Evolutionary conservation across 2,113 vertebrate genomes (phyloP).

Genomic region (Halcyon malimbica): DNA sequence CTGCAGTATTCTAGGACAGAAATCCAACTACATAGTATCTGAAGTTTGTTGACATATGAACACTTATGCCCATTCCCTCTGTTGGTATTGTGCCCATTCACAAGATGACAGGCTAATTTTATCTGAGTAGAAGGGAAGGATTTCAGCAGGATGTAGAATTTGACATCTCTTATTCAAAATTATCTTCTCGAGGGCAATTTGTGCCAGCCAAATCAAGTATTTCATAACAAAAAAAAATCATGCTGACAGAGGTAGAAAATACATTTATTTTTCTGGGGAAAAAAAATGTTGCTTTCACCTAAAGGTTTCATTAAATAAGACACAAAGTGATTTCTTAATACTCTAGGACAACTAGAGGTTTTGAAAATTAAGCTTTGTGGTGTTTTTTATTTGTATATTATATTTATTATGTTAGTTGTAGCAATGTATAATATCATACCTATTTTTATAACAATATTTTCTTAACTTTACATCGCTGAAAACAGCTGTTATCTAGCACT

Average conservation of each 20-base stretch:
- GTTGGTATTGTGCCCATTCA: not conserved
- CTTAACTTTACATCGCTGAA: not conserved
- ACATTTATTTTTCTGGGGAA: not conserved
- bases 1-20: not conserved
- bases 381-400: not conserved
- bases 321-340: not conserved
- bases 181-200: not conserved
- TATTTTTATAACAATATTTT: not conserved
- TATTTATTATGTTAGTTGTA: not conserved
- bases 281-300: not conserved
- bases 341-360: not conserved
- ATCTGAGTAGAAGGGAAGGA: not conserved
- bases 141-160: slow-evolving; percentile 29
- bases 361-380: not conserved
- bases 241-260: not conserved
- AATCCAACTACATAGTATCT: not conserved
- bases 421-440: not conserved
- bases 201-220: not conserved
- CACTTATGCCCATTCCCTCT: not conserved
- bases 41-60: not conserved
- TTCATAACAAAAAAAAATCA: not conserved
- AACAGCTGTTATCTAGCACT: not conserved
- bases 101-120: not conserved
- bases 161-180: slow-evolving; percentile 1
- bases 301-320: not conserved